These are phyloP conservation scores for Erithacus rubecula DNA, from an alignment of 2,797 vertebrate species.

Conservation along the genomic window DNA sequence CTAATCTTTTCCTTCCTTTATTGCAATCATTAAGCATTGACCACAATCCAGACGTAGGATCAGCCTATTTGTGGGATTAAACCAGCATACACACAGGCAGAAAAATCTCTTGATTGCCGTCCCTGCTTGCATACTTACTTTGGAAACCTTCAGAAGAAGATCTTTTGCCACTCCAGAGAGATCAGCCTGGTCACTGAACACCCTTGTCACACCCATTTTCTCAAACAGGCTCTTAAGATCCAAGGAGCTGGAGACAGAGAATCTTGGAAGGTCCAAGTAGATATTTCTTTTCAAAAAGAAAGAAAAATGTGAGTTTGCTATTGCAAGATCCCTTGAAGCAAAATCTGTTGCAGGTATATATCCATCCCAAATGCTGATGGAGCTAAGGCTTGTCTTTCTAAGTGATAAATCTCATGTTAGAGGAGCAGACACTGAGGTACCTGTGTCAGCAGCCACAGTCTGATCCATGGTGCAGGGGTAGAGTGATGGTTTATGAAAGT, in stretches of 20 bases:
- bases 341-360: not conserved
- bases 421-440: not conserved
- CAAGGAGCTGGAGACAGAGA: constrained; percentile 57
- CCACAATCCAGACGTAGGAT: not conserved
- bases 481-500: not conserved
- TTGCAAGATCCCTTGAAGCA: not conserved
- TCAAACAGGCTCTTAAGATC: constrained; percentile 53
- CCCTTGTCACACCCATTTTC: constrained; percentile 52
- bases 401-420: not conserved
- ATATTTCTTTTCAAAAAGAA: constrained; percentile 37
- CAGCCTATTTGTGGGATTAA: not conserved
- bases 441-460: not conserved
- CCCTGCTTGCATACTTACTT: constrained; percentile 52
- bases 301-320: not conserved
- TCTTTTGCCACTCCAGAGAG: constrained; percentile 55
- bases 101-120: not conserved
- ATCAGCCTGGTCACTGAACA: constrained; percentile 55
- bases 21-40: not conserved
- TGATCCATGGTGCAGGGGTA: not conserved
- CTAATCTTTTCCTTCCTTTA: not conserved
- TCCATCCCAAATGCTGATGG: not conserved
- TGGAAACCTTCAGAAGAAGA: constrained; percentile 38
- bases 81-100: not conserved
- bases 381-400: not conserved
- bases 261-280: constrained; percentile 67